Conservation (phyloP, 64 coral and sea anemone species). For the Stichodactyla helianthus region DNA sequence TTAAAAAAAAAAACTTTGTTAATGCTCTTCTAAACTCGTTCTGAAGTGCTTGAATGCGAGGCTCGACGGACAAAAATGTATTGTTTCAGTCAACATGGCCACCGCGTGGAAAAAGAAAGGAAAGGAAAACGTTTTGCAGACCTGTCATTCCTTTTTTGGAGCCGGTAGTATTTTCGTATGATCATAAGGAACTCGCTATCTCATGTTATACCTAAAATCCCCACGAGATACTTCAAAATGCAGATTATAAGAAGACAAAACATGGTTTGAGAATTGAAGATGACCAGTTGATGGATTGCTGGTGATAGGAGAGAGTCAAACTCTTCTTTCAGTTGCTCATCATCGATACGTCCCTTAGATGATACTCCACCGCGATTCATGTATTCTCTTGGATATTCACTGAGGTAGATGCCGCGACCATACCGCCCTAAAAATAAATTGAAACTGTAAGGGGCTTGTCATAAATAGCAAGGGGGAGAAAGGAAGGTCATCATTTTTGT, state of each 20-base stretch:
- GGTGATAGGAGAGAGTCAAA: slow-evolving; percentile 15
- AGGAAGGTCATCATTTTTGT: no score
- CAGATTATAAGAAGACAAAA: slow-evolving; percentile 3
- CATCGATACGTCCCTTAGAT: background rate
- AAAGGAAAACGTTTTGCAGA: no score
- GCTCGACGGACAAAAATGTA: no score
- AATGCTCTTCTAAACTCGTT: no score
- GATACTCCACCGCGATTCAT: background rate
- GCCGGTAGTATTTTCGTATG: no score
- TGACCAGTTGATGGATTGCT: background rate
- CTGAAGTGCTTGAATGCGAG: no score
- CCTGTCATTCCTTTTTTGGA: no score
- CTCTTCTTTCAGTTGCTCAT: background rate
- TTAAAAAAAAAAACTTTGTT: no score
- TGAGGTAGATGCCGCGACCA: slow-evolving; percentile 1
- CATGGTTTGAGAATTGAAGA: background rate
- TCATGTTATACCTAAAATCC: background rate
- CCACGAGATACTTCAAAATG: slow-evolving; percentile 1
- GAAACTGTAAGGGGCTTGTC: background rate
- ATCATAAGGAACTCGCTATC: background rate
- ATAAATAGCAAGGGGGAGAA: no score
- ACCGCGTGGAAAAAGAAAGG: no score
- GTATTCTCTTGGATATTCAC: slow-evolving; percentile 23
- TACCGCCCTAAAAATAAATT: slow-evolving; percentile 6
- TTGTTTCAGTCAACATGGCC: no score